Base-by-base conservation (phyloP, 1,140 invertebrate genomes). In the Anastrepha ludens region DNA sequence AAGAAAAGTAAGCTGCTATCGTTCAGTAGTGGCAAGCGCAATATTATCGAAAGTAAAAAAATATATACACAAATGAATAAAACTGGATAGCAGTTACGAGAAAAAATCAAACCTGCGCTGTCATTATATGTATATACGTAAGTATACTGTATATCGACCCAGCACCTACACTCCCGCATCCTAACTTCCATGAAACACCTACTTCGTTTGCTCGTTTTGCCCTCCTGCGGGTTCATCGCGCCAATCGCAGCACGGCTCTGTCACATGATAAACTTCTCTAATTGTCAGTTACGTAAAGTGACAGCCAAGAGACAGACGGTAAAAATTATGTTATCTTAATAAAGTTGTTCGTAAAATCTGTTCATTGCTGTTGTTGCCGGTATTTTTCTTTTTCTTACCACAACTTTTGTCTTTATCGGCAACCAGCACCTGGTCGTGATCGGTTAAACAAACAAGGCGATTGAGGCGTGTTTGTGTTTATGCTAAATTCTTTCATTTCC, bases 281-380 rank as follows among this genome's bases (percentile, higher is more conserved):
- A 81, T 55, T 81, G 44, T 81, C 74, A 81, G 74, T 55, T 74
- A 15, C 8, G 7, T 50, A 29, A 81, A 81, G 47, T 81, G 74
- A 81, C 74, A 81, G n/a, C 17, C 47, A 81, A 81, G 47, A 55
- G 47, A 81, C 74, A 81, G 74, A 81, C 47, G 74, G n/a, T 55
- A 81, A 81, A 58, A 81, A 81, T 81, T 81, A 81, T 81, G 47
- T 81, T 81, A 81, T 81, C 74, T 81, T 81, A 81, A 55, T 81
- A 81, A 81, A 81, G 74, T 81, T 55, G 47, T 29, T 29, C 47
- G 47, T 9, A 81, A 55, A 20, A 20, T 81, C 29, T 50, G 47
- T 9, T 55, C 29, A 9, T 5, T 58, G 17, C 55, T n/a, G 47
- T 55, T 74, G 11, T 17, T 17, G 20, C 3, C 20, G 0, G 44